Evolutionary conservation across 2,797 vertebrate genomes (phyloP), one percentile per base, ranked within the genome.

Genomic region (Glossophaga mutica): DNA sequence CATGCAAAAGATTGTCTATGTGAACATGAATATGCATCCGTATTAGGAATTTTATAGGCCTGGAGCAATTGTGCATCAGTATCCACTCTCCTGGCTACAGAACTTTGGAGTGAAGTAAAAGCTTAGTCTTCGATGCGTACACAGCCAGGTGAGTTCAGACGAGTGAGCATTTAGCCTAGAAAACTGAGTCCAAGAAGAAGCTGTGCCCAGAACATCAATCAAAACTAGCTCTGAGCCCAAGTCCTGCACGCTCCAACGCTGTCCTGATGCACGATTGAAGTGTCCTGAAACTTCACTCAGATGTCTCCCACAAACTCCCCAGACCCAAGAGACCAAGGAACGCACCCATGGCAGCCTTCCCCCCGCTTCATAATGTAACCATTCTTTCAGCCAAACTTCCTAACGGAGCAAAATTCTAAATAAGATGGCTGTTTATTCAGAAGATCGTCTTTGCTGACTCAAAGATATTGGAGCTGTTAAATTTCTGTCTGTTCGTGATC

Each of bases 161-260:
- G 19, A 65, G 39, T 74, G 76, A 94, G 46, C 79, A 42, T 85
- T 85, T 91, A 79, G 91, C 78, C 59, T 68, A 46, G 52, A 82
- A 83, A 86, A 52, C 37, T 4, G 24, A 94, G 44, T 26, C 92
- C 79, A 95, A 93, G 62, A 22, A 88, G 55, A 55, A 91, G 39
- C 89, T 84, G 44, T 87, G 76, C 76, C 89, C 89, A 96, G 85
- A 92, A 88, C 48, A 91, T 92, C 68, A 42, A 79, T 96, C 97
- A 96, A 89, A 96, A 90, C 42, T 18, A 77, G 48, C 82, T 96
- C 94, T 44, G 16, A 70, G 70, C 95, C 96, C 92, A 95, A 74
- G 50, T 70, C 46, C 87, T 84, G 67, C 88, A 68, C 10, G 52
- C 59, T 59, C 46, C 18, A 34, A 87, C 85, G 48, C 88, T 67